Conservation (phyloP, 2,113 vertebrate genomes). For the Austrofundulus limnaeus region DNA sequence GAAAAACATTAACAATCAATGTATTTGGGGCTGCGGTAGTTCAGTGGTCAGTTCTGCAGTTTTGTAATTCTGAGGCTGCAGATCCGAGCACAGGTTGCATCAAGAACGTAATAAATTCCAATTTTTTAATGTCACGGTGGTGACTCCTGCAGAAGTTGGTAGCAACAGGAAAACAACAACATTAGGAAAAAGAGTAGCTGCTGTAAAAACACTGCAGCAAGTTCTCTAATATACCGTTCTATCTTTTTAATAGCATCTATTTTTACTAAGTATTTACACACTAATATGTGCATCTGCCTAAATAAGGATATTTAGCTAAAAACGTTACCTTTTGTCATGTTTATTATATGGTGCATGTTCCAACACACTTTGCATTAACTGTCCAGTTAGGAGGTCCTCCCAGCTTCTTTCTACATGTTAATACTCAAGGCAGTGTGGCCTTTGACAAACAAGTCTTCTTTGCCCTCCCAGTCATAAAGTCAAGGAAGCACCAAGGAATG, state of each 20-base stretch:
- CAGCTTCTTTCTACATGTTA: slow-evolving; percentile 29
- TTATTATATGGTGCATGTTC: no score
- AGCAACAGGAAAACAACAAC: no score
- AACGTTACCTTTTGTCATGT: not conserved
- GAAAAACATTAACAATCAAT: no score
- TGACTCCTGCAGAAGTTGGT: no score
- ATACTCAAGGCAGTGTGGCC: slow-evolving; percentile 40
- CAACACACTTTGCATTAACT: slow-evolving; percentile 30
- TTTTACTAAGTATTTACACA: not conserved
- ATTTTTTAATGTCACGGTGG: no score
- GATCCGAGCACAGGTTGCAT: no score
- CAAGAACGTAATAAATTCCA: no score
- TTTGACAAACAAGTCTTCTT: slow-evolving; percentile 57
- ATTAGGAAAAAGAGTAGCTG: no score
- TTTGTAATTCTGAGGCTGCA: no score
- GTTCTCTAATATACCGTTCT: not conserved
- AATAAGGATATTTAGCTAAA: not conserved
- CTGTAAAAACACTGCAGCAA: no score
- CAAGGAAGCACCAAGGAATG: slow-evolving; percentile 54
- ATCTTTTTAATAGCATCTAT: not conserved
- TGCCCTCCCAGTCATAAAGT: slow-evolving; percentile 30
- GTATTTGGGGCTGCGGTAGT: no score
- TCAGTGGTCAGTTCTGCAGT: no score
- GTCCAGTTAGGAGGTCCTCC: slow-evolving; percentile 34
- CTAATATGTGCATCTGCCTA: not conserved